Base-by-base conservation (phyloP, 2,797 vertebrate genomes). In the Chelon labrosus region DNA sequence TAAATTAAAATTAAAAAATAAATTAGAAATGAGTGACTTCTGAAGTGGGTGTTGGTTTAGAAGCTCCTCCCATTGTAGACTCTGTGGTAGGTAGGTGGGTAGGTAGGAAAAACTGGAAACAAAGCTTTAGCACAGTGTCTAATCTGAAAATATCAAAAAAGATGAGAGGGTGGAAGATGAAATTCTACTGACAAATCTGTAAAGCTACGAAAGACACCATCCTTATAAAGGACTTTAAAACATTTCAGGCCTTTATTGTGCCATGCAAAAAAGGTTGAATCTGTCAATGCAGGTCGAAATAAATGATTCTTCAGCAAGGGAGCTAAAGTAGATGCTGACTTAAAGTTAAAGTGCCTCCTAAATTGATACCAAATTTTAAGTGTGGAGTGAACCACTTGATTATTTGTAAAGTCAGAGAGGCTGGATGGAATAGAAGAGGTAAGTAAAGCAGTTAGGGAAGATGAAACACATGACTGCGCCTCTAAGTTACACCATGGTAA, bases 141-240 rank as follows among this genome's bases (percentile, higher is more conserved):
- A 38, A 71, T 55, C 27, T 63, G 31, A 7, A 73, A 59, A 50
- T 65, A 65, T 3, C 11, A 17, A 37, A 65, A 65, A 1, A 52
- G 19, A 42, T 52, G 46, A n/a, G 54, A 60, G 0, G 38, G 44
- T n/a, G 38, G 55, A 20, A 63, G 59, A 2, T 49, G 31, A 39
- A 55, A 51, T n/a, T n/a, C n/a, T n/a, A n/a, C n/a, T n/a, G n/a
- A n/a, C 2, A 54, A 4, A 27, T 62, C 44, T 10, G 10, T 1
- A 58, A 58, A 55, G 57, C 46, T 73, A 12, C 10, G 6, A 6
- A 61, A 67, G 41, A 38, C 27, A 20, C 41, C 53, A 31, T 61
- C 25, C 3, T 5, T 54, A 5, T 52, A 57, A 10, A 75, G 3
- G 14, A 22, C 35, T 25, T 62, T 20, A 42, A 56, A 63, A n/a